Percentiles rank a stretch among this genome's conserved stretches.
These are phyloP conservation scores for Andrena cerasifolii DNA, from an alignment of 1,140 invertebrate genomes.

Conservation along the genomic window DNA sequence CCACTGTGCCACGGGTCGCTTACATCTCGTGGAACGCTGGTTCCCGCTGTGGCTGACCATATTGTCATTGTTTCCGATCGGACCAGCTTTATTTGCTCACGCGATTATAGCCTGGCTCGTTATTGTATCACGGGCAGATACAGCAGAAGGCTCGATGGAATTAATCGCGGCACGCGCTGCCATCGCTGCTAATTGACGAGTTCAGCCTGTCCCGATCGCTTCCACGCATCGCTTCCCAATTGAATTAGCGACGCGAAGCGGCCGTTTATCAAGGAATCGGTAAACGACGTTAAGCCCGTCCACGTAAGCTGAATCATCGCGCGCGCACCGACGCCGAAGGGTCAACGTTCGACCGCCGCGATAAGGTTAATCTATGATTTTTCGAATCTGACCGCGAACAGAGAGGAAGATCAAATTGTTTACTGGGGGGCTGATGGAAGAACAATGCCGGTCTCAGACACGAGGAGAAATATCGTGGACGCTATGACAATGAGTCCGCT, in stretches of 20 bases:
- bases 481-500: slow-evolving; percentile 17
- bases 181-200: slow-evolving; percentile 46
- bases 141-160: slow-evolving; percentile 25
- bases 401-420: slow-evolving; percentile 3
- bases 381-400: slow-evolving; percentile 11
- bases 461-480: neutral
- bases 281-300: slow-evolving; percentile 25
- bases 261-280: slow-evolving; percentile 36
- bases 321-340: slow-evolving; percentile 43
- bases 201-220: slow-evolving; percentile 28
- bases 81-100: slow-evolving; percentile 49
- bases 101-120: slow-evolving; percentile 4
- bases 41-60: slow-evolving; percentile 48
- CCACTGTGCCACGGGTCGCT: neutral
- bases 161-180: slow-evolving; percentile 53
- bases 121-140: slow-evolving; percentile 19
- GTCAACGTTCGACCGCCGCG: slow-evolving; percentile 43
- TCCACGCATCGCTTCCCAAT: slow-evolving; percentile 43
- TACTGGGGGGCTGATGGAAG: slow-evolving; percentile 21
- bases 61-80: slow-evolving; percentile 61
- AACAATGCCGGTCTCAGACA: slow-evolving; percentile 14
- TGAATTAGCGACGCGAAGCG: slow-evolving; percentile 50
- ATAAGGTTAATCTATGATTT: slow-evolving; percentile 39
- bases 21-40: slow-evolving; percentile 33
- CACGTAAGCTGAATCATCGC: slow-evolving; percentile 37